A percentile compares a stretch with the other conserved stretches of the same genome.
These are phyloP conservation scores for Philereme vetulata DNA, from an alignment of 2,888 invertebrate genomes.

Conservation along the genomic window DNA sequence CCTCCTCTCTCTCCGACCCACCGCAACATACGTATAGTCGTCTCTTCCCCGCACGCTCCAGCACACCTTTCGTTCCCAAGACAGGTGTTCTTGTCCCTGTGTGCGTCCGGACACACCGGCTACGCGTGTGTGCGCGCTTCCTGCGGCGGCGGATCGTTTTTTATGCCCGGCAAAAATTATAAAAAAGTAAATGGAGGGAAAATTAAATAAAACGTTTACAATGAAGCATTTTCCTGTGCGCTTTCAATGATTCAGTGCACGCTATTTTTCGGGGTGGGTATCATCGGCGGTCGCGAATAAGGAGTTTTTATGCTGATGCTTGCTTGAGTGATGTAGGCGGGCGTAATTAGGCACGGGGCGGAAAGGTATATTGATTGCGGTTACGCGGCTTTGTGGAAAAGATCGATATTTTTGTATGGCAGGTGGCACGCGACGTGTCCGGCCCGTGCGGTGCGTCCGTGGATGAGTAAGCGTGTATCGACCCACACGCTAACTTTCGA, in stretches of 20 bases:
- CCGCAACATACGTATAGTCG: conserved; percentile 51
- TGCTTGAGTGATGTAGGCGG: conserved; percentile 80
- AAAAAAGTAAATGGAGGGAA: conserved; percentile 84
- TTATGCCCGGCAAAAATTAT: conserved; percentile 82
- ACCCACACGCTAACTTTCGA: conserved; percentile 71
- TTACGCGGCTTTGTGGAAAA: conserved; percentile 80
- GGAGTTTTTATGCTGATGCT: conserved; percentile 74
- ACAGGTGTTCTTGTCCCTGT: conserved; percentile 79
- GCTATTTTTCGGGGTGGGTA: conserved; percentile 74
- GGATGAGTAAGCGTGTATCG: conserved; percentile 78
- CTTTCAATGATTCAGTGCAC: conserved; percentile 80
- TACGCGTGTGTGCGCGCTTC: conserved; percentile 73
- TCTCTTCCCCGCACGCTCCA: conserved; percentile 68
- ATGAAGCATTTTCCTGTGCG: conserved; percentile 83
- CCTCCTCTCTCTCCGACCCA: conserved; percentile 62
- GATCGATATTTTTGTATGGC: conserved; percentile 83
- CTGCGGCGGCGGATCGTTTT: conserved; percentile 83
- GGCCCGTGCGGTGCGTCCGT: conserved; percentile 72
- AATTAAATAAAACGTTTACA: conserved; percentile 84
- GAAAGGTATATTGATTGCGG: conserved; percentile 84
- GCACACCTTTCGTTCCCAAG: conserved; percentile 83
- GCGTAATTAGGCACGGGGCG: conserved; percentile 82
- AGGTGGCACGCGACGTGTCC: conserved; percentile 81
- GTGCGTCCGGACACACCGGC: conserved; percentile 70
- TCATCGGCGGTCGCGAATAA: conserved; percentile 65